These are phyloP conservation scores for Erpornis zantholeuca DNA, from an alignment of 2,113 vertebrate species.

Conservation along the genomic window DNA sequence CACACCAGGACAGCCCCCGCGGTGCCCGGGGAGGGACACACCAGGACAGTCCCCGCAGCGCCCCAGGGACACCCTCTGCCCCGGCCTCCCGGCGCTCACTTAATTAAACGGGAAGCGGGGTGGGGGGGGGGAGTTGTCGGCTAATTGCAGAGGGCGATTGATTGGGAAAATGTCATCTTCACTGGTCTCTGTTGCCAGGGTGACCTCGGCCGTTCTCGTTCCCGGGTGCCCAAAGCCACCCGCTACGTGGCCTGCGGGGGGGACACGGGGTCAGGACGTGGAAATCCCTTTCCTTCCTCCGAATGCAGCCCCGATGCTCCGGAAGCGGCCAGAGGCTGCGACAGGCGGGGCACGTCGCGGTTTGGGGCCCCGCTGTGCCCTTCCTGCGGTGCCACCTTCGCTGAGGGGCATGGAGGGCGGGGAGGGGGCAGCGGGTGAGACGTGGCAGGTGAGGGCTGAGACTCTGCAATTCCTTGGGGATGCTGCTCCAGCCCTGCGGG, in stretches of 20 bases:
- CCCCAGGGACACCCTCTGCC: not conserved
- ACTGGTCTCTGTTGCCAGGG: not conserved
- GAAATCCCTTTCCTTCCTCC: not conserved
- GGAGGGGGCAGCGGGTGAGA: not conserved
- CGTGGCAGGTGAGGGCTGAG: rapidly evolving
- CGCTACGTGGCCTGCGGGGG: rapidly evolving
- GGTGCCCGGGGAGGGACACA: not conserved
- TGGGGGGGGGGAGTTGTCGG: not conserved
- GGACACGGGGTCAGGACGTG: rapidly evolving
- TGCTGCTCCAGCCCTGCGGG: not conserved
- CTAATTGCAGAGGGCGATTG: constrained; percentile 20
- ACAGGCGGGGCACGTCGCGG: rapidly evolving
- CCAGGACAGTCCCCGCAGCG: rapidly evolving
- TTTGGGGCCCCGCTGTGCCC: not conserved
- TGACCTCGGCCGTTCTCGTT: not conserved
- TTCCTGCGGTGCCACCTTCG: rapidly evolving
- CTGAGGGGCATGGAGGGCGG: rapidly evolving
- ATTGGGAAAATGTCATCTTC: not conserved
- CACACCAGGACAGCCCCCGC: not conserved
- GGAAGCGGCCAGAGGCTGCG: rapidly evolving
- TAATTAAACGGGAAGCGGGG: not conserved
- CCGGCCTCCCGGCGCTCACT: not conserved
- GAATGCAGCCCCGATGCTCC: rapidly evolving
- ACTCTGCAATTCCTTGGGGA: rapidly evolving
- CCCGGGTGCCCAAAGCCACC: not conserved